phyloP scores from a whole-genome alignment of 2,888 invertebrate species.

The Sarcophaga carnaria region DNA sequence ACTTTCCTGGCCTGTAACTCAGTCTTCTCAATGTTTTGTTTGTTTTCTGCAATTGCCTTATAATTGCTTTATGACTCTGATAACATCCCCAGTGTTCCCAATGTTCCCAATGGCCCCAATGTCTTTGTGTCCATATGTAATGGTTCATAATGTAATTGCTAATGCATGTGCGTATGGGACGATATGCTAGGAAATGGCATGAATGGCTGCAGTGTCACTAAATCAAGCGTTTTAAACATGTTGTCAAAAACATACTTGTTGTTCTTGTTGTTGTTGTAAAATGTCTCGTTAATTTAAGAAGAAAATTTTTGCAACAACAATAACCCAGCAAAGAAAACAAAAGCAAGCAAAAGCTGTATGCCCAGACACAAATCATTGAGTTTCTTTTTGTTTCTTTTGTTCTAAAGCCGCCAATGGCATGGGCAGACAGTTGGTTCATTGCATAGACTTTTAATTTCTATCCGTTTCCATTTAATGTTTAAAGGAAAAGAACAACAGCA shows the following conservation, averaged over 20 bases:
- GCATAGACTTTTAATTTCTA: neutral
- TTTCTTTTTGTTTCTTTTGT: too few species aligned
- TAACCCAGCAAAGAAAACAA: neutral
- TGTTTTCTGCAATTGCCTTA: conserved; percentile 36
- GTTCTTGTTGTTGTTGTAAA: neutral
- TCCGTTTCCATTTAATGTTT: neutral
- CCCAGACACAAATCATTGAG: neutral
- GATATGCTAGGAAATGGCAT: too few species aligned
- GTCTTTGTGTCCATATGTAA: neutral
- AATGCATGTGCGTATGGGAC: too few species aligned
- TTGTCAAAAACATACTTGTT: conserved; percentile 48
- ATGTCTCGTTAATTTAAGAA: conserved; percentile 21
- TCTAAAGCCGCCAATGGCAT: neutral
- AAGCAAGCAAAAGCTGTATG: neutral
- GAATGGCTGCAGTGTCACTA: conserved; percentile 38
- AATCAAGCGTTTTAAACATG: conserved; percentile 49
- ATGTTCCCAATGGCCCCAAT: neutral
- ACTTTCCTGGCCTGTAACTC: conserved; percentile 1
- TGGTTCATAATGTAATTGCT: neutral
- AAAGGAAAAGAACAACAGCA: neutral
- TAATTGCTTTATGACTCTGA: conserved; percentile 50
- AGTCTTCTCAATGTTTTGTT: conserved; percentile 15
- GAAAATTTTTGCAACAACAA: neutral
- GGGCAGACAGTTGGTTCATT: neutral
- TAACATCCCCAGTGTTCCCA: neutral